These are phyloP conservation scores for Ptilonorhynchus violaceus DNA, from an alignment of 2,113 vertebrate species.

Conservation along the genomic window DNA sequence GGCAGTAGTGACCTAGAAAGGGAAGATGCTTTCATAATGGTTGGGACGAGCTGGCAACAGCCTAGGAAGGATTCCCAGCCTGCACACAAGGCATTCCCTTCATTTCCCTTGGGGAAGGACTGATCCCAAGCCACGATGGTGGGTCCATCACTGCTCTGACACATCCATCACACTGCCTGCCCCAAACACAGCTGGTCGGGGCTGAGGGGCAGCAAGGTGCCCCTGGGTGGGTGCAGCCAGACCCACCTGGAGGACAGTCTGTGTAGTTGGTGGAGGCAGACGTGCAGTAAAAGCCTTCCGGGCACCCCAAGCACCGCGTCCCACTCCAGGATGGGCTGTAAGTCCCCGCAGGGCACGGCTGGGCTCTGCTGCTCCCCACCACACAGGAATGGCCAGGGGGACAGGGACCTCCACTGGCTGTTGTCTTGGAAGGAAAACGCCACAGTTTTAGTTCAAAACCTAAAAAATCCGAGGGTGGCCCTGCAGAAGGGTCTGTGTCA, in stretches of 20 bases:
- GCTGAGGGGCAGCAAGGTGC: background rate
- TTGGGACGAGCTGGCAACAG: background rate
- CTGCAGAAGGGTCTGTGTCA: background rate
- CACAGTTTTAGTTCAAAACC: background rate
- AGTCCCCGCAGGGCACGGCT: slow-evolving; percentile 78
- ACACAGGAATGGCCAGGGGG: slow-evolving; percentile 81
- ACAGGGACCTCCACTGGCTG: slow-evolving; percentile 71
- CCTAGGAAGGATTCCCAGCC: background rate
- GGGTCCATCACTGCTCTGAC: background rate
- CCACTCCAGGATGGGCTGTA: slow-evolving; percentile 63
- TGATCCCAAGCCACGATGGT: rapidly evolving
- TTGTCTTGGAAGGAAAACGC: background rate
- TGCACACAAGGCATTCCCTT: background rate
- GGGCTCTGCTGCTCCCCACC: slow-evolving; percentile 73
- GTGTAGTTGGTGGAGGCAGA: slow-evolving; percentile 8
- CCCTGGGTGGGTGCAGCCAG: background rate
- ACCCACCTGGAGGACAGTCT: slow-evolving; percentile 45
- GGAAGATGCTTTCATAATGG: background rate
- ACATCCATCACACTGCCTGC: rapidly evolving
- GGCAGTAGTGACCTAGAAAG: slow-evolving; percentile 83
- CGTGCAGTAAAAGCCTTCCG: slow-evolving; percentile 59
- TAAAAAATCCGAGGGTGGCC: background rate
- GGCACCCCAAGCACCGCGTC: slow-evolving; percentile 46
- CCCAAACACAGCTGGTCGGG: background rate
- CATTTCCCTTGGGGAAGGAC: background rate